Evolutionary conservation across 2,888 invertebrate species (phyloP), one percentile per base, ranked within the genome.

Genomic region (Nudaria mundana): DNA sequence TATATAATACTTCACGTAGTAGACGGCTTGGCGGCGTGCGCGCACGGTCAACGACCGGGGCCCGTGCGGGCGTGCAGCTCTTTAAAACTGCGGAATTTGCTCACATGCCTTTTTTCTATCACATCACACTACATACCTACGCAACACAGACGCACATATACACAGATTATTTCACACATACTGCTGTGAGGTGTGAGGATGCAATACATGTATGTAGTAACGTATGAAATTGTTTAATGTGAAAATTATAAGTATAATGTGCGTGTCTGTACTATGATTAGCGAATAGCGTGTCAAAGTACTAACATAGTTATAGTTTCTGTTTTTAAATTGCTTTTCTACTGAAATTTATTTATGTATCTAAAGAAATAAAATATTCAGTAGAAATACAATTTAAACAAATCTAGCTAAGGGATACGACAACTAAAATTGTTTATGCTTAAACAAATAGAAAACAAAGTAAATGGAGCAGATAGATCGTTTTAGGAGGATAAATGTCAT

Each of bases 1-100:
- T 84, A 81, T 75, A 78, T 83, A 84, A 83, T 64, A 42, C 54
- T 49, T 50, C 44, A 64, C 64, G 84, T 82, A n/a, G n/a, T n/a
- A 88, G 87, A 88, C 87, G 81, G 87, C 87, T 74, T 86, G 87
- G 88, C 87, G 86, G 79, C 83, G 79, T 64, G 68, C 76, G 73
- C 75, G 62, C 56, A 52, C 63, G 76, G 65, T 76, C 81, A 71
- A 60, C 52, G 78, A 75, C 79, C 84, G 85, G 87, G 86, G 87
- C 80, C 78, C 66, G 76, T 75, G 76, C 74, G 73, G 83, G 80
- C 83, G 75, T 75, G 66, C 81, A 71, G 70, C 70, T 71, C 71
- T 74, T 75, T 76, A 71, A 66, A 72, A 73, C 71, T 63, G 68
- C 49, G 73, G 75, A 73, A 76, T 76, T 79, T 61, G 71, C 63